Evolutionary conservation across 2,113 vertebrate genomes (phyloP).

Genomic region (human): DNA sequence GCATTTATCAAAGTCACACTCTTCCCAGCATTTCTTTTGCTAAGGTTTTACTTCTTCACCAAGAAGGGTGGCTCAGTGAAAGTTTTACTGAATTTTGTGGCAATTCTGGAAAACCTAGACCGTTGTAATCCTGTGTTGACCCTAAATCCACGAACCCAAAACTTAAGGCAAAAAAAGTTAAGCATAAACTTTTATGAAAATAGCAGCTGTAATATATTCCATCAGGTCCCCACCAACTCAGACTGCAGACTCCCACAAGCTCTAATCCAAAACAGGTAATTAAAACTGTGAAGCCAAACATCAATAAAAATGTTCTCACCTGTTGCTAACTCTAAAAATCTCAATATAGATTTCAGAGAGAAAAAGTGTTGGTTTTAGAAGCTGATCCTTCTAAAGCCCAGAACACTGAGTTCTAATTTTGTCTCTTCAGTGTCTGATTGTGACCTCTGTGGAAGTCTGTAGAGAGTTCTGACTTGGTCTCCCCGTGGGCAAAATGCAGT

Average conservation of each 20-base stretch:
- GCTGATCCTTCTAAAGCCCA: not conserved
- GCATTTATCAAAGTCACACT: not conserved
- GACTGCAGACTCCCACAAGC: not conserved
- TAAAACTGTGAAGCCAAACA: slow-evolving; percentile 52
- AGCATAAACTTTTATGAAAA: not conserved
- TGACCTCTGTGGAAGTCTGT: not conserved
- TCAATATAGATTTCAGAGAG: not conserved
- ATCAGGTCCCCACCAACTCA: not conserved
- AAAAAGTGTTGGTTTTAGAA: not conserved
- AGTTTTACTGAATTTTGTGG: not conserved
- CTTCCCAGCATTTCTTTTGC: not conserved
- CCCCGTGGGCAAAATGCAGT: not conserved
- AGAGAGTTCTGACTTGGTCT: not conserved
- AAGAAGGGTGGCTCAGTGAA: not conserved
- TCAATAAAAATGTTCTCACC: slow-evolving; percentile 38
- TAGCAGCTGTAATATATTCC: not conserved
- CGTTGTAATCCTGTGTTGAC: not conserved
- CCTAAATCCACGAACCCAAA: not conserved
- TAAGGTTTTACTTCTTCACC: not conserved
- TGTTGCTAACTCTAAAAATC: slow-evolving; percentile 1
- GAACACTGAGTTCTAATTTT: not conserved
- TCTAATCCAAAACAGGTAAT: slow-evolving; percentile 22
- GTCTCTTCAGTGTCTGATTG: not conserved
- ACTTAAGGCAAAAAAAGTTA: not conserved
- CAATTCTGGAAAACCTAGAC: not conserved